Evolutionary conservation across 2,888 invertebrate species (phyloP), one percentile per base, ranked within the genome.

Genomic region (Myathropa florea): DNA sequence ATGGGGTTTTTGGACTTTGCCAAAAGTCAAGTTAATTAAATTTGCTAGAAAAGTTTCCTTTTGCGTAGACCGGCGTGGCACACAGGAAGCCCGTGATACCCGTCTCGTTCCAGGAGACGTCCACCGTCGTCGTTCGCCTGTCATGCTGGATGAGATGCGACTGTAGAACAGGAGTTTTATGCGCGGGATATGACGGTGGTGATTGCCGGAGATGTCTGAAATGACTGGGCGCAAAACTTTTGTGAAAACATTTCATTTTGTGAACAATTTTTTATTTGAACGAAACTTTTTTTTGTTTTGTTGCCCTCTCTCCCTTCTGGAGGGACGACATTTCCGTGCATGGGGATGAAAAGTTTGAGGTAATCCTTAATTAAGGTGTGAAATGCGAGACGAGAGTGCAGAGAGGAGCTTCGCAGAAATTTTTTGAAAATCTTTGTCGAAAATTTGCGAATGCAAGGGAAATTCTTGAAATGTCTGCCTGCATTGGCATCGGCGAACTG

Each of bases 1-100:
- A 78, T 86, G 86, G 83, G 73, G 46, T 46, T 81, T 83, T 83
- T 83, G 68, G 78, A 83, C 83, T 86, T 76, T 83, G 77, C 73
- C 78, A 83, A 79, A 83, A 86, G 78, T 86, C 83, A 83, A 86
- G 83, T 86, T 86, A 86, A 86, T 86, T 83, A 83, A 86, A 86
- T 86, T 86, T 86, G 70, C 70, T 75, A 67, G 83, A 86, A 86
- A 86, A 83, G 78, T 86, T 86, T 86, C 67, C 67, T 75, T 83
- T 75, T 77, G 61, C 80, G 60, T 72, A 64, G 55, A 53, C 39
- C 65, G 33, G 61, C 36, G 33, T 26, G 33, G 39, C 23, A 53
- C 23, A 53, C 39, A 2, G 33, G 60, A 67, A 55, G 72, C 55
- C 57, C 3, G 23, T 57, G 53, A 33, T 24, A 57, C n/a, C 24